Percentiles rank a stretch among this genome's conserved stretches.
Conservation (phyloP, 2,888 invertebrate species). For the Pheosia tremula region DNA sequence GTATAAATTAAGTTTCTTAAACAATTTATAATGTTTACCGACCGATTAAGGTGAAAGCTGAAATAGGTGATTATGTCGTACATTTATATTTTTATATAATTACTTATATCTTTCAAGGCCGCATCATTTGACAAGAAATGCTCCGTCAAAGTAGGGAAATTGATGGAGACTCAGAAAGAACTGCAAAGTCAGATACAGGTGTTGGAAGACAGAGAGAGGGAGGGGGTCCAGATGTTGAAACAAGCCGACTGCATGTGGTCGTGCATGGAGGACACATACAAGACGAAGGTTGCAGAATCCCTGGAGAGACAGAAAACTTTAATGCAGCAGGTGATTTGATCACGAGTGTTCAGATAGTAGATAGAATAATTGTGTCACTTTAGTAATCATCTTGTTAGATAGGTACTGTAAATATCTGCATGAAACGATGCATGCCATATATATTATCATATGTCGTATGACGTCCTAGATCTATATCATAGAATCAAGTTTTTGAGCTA, state of each 20-base stretch:
- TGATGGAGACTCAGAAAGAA: constrained; percentile 79
- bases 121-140: constrained; percentile 66
- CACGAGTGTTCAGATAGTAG: background rate
- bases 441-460: too few relatives aligned
- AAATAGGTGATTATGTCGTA: too few relatives aligned
- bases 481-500: too few relatives aligned
- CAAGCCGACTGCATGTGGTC: constrained; percentile 84
- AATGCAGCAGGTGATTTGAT: constrained; percentile 52
- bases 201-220: constrained; percentile 84
- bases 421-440: too few relatives aligned
- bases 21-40: too few relatives aligned
- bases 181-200: constrained; percentile 81
- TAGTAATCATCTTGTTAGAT: too few relatives aligned
- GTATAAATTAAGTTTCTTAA: too few relatives aligned
- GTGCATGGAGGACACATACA: constrained; percentile 78
- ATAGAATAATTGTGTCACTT: too few relatives aligned
- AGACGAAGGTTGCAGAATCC: constrained; percentile 63
- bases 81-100: too few relatives aligned
- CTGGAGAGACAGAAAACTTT: constrained; percentile 57
- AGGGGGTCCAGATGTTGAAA: constrained; percentile 80
- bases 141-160: constrained; percentile 69
- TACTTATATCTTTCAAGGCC: constrained; percentile 47
- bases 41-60: too few relatives aligned
- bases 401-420: too few relatives aligned
- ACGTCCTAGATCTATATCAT: too few relatives aligned